A percentile compares a stretch with the other conserved stretches of the same genome.
Evolutionary conservation across 1,140 invertebrate species (phyloP).

Genomic region (Trichonephila inaurata): DNA sequence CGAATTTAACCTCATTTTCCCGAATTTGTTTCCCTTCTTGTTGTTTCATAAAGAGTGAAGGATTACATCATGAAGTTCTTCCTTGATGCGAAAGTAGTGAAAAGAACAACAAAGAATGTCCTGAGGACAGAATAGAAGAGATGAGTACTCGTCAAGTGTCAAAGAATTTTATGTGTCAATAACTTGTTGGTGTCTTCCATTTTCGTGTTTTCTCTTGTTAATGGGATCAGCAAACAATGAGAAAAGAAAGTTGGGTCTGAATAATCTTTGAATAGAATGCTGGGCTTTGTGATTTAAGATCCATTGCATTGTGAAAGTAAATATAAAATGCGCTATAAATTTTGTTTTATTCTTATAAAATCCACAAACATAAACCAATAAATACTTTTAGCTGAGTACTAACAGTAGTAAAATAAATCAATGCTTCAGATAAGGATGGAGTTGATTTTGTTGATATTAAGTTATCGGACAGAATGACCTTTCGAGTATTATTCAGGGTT

Average conservation of each 20-base stretch:
- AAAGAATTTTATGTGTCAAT: conserved; percentile 37
- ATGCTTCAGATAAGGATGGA: no score
- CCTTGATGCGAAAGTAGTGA: background rate
- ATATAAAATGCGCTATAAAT: background rate
- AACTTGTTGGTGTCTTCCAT: background rate
- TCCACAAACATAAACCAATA: no score
- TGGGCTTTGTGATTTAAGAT: conserved; percentile 4
- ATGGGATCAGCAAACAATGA: conserved; percentile 18
- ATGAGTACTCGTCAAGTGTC: conserved; percentile 24
- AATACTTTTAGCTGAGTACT: no score
- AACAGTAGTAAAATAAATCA: no score
- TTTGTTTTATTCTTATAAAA: background rate
- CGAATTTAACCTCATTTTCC: conserved; percentile 33
- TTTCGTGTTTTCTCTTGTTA: conserved; percentile 8
- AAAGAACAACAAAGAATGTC: conserved; percentile 27
- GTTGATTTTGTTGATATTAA: no score
- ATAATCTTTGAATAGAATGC: conserved; percentile 21
- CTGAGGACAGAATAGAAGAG: background rate
- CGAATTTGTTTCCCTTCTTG: background rate
- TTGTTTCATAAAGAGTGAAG: background rate
- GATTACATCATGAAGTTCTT: conserved; percentile 29
- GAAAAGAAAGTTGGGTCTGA: background rate
- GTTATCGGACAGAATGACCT: no score
- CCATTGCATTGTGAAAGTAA: background rate
- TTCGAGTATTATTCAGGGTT: no score